Evolutionary conservation across 2,888 invertebrate species (phyloP).

Genomic region (Agrilus cyanescens): DNA sequence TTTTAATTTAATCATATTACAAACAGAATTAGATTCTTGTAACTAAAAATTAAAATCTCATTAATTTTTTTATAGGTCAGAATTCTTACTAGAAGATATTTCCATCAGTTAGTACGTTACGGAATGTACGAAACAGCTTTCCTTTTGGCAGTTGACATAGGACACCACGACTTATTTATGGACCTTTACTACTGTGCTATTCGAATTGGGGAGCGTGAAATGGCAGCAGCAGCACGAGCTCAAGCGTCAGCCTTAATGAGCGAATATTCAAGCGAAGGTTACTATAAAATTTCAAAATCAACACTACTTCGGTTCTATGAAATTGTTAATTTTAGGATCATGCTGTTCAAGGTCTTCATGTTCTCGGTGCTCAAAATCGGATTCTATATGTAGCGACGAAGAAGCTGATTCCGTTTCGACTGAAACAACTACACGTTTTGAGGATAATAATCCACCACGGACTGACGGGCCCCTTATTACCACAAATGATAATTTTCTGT

Average conservation of each 20-base stretch:
- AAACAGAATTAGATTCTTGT: too few species aligned
- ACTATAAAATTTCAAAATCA: background rate
- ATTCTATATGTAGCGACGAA: slow-evolving; percentile 32
- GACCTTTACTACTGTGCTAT: slow-evolving; percentile 69
- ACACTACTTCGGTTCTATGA: background rate
- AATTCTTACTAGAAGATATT: slow-evolving; percentile 75
- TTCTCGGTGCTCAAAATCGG: slow-evolving; percentile 47
- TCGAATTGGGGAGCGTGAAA: slow-evolving; percentile 44
- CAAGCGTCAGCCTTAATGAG: slow-evolving; percentile 45
- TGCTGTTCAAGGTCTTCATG: slow-evolving; percentile 61
- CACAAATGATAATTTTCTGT: slow-evolving; percentile 25
- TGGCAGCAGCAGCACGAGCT: slow-evolving; percentile 57
- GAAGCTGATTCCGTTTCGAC: slow-evolving; percentile 23
- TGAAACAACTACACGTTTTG: background rate
- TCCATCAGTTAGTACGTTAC: slow-evolving; percentile 70
- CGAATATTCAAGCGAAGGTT: slow-evolving; percentile 33
- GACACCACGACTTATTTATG: slow-evolving; percentile 77
- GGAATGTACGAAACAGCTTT: slow-evolving; percentile 71
- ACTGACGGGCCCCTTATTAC: too few species aligned
- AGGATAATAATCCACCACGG: too few species aligned
- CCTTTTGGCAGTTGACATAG: slow-evolving; percentile 72
- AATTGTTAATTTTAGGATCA: slow-evolving; percentile 41
- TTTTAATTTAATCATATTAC: background rate
- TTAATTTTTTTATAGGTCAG: slow-evolving; percentile 43
- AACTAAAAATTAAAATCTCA: background rate